Evolutionary conservation across 2,113 vertebrate genomes (phyloP).

Genomic region (Gasterosteus nipponicus): DNA sequence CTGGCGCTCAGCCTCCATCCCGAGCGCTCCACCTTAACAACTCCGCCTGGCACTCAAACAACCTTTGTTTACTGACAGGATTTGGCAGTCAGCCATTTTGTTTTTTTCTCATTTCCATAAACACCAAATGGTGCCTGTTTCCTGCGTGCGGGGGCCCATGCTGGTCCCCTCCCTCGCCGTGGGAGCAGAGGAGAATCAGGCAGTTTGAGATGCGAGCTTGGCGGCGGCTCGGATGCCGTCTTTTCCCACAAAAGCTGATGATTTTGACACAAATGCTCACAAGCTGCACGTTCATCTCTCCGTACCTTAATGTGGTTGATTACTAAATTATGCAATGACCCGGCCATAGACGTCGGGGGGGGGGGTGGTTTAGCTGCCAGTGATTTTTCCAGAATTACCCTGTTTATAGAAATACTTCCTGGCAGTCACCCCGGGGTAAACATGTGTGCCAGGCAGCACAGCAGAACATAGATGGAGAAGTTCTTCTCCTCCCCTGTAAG

Average conservation of each 20-base stretch:
- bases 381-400: conserved; percentile 67
- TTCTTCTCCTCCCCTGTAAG: conserved; percentile 28
- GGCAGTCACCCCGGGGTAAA: conserved; percentile 67
- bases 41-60: conserved; percentile 68
- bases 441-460: conserved; percentile 72
- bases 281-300: conserved; percentile 71
- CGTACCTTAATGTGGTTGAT: conserved; percentile 76
- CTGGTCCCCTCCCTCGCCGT: conserved; percentile 59
- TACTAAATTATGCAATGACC: conserved; percentile 79
- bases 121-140: conserved; percentile 79
- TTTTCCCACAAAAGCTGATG: conserved; percentile 61
- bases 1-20: conserved; percentile 41
- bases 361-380: conserved; percentile 49
- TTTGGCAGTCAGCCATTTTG: conserved; percentile 82
- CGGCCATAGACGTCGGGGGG: conserved; percentile 63
- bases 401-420: conserved; percentile 70
- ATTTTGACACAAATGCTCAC: conserved; percentile 76
- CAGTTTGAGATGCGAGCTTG: conserved; percentile 61
- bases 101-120: conserved; percentile 80
- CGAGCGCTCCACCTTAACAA: conserved; percentile 73
- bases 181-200: conserved; percentile 64
- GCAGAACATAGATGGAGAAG: conserved; percentile 65
- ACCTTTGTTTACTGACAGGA: conserved; percentile 80
- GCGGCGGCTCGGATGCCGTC: conserved; percentile 38
- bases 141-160: conserved; percentile 53